phyloP scores from a whole-genome alignment of 2,113 vertebrate genomes.

The Plestiodon gilberti region DNA sequence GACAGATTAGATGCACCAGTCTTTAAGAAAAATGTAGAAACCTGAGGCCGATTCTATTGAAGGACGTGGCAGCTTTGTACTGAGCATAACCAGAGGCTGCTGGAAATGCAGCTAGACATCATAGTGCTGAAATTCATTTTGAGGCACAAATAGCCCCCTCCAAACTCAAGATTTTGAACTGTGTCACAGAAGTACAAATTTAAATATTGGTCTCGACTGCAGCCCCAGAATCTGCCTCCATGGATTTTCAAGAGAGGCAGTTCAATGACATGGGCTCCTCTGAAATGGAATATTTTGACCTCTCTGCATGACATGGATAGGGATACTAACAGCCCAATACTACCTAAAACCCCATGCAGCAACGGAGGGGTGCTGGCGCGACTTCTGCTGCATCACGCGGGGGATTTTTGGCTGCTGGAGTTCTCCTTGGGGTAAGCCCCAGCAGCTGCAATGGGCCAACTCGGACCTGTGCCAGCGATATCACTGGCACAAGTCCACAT shows the following conservation, averaged over 20 bases:
- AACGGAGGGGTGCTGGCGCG: no score
- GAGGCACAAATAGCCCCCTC: no score
- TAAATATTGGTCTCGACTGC: background rate
- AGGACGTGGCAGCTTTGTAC: background rate
- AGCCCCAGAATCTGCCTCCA: background rate
- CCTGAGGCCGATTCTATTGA: background rate
- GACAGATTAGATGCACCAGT: background rate
- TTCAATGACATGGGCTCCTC: background rate
- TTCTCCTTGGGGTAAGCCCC: no score
- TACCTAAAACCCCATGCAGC: no score
- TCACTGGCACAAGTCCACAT: no score
- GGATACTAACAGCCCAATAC: no score
- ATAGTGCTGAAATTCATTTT: background rate
- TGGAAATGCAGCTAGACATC: background rate
- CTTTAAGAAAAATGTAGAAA: background rate
- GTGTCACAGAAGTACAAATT: background rate
- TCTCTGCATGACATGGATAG: background rate
- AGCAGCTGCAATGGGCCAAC: no score
- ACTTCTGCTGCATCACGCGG: no score
- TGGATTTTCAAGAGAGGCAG: background rate
- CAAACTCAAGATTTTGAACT: background rate
- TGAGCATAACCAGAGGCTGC: background rate
- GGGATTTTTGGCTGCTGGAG: no score
- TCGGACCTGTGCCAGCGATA: no score
- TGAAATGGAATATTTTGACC: background rate